Evolutionary conservation across 2,888 invertebrate species (phyloP).

Genomic region (Aphodius sticticus): DNA sequence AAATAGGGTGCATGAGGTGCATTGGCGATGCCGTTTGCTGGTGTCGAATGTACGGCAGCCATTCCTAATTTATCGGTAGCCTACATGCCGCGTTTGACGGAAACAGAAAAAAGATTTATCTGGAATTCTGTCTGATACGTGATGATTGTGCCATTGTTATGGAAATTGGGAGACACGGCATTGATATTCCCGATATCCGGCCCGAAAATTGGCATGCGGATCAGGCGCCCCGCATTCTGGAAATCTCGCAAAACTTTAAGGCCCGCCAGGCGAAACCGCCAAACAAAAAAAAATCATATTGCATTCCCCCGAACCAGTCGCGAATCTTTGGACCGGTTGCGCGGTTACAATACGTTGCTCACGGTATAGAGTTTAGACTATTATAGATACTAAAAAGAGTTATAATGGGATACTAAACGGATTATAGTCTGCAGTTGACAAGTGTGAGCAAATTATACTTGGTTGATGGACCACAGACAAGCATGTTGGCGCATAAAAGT

Average conservation of each 20-base stretch:
- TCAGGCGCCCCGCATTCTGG: constrained; percentile 41
- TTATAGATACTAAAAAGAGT: neutral
- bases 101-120: constrained; percentile 41
- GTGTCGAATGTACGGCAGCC: constrained; percentile 11
- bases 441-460: too few species aligned
- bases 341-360: neutral
- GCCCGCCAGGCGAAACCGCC: neutral
- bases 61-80: constrained; percentile 32
- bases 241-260: constrained; percentile 40
- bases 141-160: constrained; percentile 47
- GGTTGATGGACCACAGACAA: too few species aligned
- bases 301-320: neutral
- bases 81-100: constrained; percentile 33
- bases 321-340: neutral
- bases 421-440: too few species aligned
- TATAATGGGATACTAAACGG: too few species aligned
- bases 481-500: too few species aligned
- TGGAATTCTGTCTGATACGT: constrained; percentile 45
- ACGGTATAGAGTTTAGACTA: neutral
- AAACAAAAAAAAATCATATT: constrained; percentile 19
- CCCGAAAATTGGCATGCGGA: constrained; percentile 45
- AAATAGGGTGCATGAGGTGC: constrained; percentile 25
- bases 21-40: constrained; percentile 10
- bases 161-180: constrained; percentile 43
- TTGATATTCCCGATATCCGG: constrained; percentile 47